phyloP scores from a whole-genome alignment of 2,113 vertebrate genomes.

The Azemiops feae region DNA sequence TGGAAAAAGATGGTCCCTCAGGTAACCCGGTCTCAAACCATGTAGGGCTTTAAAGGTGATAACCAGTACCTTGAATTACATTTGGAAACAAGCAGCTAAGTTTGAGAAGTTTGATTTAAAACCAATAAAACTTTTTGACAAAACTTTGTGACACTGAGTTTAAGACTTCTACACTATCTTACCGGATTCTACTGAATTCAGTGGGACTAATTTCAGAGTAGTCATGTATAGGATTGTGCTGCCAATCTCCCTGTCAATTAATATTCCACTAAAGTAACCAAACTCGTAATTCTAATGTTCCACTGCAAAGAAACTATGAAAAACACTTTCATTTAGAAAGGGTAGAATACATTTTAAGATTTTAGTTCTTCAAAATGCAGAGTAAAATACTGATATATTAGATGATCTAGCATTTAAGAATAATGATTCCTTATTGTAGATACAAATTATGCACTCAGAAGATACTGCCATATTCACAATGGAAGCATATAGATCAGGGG shows the following conservation, averaged over 20 bases:
- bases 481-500: neutral
- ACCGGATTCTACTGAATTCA: neutral
- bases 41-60: no score
- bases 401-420: neutral
- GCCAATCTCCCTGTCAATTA: neutral
- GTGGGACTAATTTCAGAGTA: neutral
- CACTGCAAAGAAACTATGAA: neutral
- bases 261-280: neutral
- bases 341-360: neutral
- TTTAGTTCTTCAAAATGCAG: neutral
- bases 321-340: neutral
- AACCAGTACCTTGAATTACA: no score
- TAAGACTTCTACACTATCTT: neutral
- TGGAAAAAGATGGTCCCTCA: no score
- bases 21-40: no score
- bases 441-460: neutral
- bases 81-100: no score
- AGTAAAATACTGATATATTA: neutral
- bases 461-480: neutral
- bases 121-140: neutral
- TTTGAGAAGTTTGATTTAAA: neutral
- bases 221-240: neutral
- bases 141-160: neutral
- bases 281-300: neutral
- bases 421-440: neutral